Percentiles rank a stretch among this genome's conserved stretches.
These are phyloP conservation scores for Drosophila conformis DNA, from an alignment of 2,888 invertebrate genomes.

Conservation along the genomic window DNA sequence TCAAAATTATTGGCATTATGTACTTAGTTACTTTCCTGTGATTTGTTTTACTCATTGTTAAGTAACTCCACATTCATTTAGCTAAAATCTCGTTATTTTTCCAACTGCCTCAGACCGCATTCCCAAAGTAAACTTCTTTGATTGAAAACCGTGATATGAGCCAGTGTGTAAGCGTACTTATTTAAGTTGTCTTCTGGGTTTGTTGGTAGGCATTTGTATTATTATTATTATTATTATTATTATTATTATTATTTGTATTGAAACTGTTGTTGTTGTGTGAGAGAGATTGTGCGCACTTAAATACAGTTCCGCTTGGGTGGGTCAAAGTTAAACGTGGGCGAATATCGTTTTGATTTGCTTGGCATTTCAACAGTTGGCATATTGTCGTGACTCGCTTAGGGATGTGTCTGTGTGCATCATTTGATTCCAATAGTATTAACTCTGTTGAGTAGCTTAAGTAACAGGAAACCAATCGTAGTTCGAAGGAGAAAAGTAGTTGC, in stretches of 20 bases:
- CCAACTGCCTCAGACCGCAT: slow-evolving; percentile 18
- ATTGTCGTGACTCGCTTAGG: slow-evolving; percentile 24
- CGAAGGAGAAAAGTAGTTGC: slow-evolving; percentile 41
- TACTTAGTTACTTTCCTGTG: background rate
- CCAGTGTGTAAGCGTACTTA: slow-evolving; percentile 3
- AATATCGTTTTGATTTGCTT: slow-evolving; percentile 38
- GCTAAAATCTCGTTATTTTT: slow-evolving; percentile 2
- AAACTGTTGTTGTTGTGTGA: background rate
- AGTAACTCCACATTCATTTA: background rate
- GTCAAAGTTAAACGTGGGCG: slow-evolving; percentile 59
- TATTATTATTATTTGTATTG: background rate
- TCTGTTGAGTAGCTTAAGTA: slow-evolving; percentile 15
- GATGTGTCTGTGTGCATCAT: slow-evolving; percentile 14
- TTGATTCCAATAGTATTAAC: slow-evolving; percentile 8
- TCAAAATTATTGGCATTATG: slow-evolving; percentile 3
- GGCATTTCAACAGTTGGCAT: slow-evolving; percentile 41
- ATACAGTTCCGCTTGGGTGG: slow-evolving; percentile 47
- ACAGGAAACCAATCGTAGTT: slow-evolving; percentile 66
- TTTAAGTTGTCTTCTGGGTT: background rate
- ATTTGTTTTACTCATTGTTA: background rate
- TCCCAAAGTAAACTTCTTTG: background rate
- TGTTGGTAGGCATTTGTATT: background rate
- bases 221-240: background rate
- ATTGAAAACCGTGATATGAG: slow-evolving; percentile 27
- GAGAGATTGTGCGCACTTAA: slow-evolving; percentile 1